Evolutionary conservation across 2,888 invertebrate species (phyloP).

Genomic region (Scrobipalpa costella): DNA sequence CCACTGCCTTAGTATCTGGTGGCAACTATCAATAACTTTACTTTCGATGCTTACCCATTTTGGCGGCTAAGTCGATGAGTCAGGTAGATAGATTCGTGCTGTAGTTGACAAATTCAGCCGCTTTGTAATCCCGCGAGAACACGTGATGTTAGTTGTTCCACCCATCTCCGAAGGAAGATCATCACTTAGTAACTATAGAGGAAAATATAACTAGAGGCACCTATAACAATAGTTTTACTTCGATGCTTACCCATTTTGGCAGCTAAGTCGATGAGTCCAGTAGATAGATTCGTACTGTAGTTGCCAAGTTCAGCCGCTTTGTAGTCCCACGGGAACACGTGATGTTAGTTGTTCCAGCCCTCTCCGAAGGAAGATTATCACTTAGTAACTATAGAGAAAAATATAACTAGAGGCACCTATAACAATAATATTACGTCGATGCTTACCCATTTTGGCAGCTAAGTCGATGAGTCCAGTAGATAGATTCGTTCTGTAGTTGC

Average conservation of each 20-base stretch:
- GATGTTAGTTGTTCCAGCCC: slow-evolving; percentile 95
- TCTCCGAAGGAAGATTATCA: slow-evolving; percentile 87
- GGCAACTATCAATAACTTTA: too few species aligned
- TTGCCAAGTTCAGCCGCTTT: slow-evolving; percentile 84
- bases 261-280: slow-evolving; percentile 79
- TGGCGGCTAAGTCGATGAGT: background rate
- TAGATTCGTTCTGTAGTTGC: slow-evolving; percentile 83
- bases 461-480: slow-evolving; percentile 84
- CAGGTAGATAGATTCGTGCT: background rate
- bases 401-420: too few species aligned
- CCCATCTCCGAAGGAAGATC: slow-evolving; percentile 90
- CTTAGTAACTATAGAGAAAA: too few species aligned
- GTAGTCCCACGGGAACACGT: slow-evolving; percentile 92
- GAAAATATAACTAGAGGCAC: too few species aligned
- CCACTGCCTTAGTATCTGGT: too few species aligned
- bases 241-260: slow-evolving; percentile 83
- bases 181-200: too few species aligned
- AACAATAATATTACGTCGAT: background rate
- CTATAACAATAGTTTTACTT: too few species aligned
- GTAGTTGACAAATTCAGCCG: slow-evolving; percentile 42
- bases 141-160: slow-evolving; percentile 96
- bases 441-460: slow-evolving; percentile 85
- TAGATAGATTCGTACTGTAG: background rate
- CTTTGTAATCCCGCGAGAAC: slow-evolving; percentile 92
- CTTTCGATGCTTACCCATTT: background rate